A percentile compares a stretch with the other conserved stretches of the same genome.
Conservation (phyloP, 2,113 vertebrate species). For the Chlorodrepanis virens region DNA sequence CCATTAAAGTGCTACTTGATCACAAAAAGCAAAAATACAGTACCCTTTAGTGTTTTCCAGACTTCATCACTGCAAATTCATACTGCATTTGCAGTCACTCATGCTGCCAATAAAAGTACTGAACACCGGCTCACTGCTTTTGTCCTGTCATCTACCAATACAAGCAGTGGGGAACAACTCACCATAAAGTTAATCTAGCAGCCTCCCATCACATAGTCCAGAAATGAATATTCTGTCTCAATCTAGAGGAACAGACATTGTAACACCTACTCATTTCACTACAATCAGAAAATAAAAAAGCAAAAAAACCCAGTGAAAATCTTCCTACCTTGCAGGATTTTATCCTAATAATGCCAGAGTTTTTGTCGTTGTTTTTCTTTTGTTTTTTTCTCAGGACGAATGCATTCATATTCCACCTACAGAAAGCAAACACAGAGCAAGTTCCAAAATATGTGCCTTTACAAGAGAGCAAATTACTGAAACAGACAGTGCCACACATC, state of each 20-base stretch:
- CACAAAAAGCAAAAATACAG: not conserved
- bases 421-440: not conserved
- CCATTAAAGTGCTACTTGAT: not conserved
- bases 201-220: slow-evolving; percentile 86
- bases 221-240: slow-evolving; percentile 79
- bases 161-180: slow-evolving; percentile 27
- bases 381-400: slow-evolving; percentile 90
- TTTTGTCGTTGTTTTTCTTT: slow-evolving; percentile 94
- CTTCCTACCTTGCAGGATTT: slow-evolving; percentile 84
- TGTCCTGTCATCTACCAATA: not conserved
- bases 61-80: not conserved
- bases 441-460: not conserved
- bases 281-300: not conserved
- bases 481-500: not conserved
- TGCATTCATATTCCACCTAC: slow-evolving; percentile 87
- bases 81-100: not conserved
- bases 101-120: not conserved
- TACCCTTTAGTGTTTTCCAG: not conserved
- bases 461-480: not conserved
- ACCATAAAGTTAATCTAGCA: slow-evolving; percentile 87
- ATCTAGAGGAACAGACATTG: slow-evolving; percentile 60
- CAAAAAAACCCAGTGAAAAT: not conserved
- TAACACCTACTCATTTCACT: not conserved
- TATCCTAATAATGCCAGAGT: slow-evolving; percentile 85
- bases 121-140: not conserved